Evolutionary conservation across 2,797 vertebrate species (phyloP), one percentile per base, ranked within the genome.

Genomic region (Glyptemys insculpta): DNA sequence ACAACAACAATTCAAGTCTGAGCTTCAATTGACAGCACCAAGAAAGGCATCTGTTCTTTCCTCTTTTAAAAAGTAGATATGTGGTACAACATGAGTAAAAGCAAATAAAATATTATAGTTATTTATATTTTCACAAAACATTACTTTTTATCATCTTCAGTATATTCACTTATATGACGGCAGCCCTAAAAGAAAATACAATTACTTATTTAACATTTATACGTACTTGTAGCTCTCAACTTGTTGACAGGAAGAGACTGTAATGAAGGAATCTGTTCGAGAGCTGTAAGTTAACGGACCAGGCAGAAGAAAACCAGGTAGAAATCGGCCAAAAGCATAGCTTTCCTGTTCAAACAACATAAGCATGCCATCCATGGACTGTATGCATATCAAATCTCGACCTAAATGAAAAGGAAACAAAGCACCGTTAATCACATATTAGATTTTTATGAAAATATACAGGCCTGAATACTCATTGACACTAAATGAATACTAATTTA

Each of bases 271-370:
- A 97, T 99, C 99, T 0, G 99, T 99, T 65, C 99, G 99, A 85
- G 98, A 93, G 96, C 99, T 99, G 98, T 99, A 99, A 81, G 98
- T 95, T 89, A 99, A 97, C 0, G 99, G 99, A 49, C 99, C 99
- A 0, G 99, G 99, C 87, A 99, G 98, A 95, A 99, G 98, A 97
- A 99, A 99, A 15, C 99, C 99, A 0, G 99, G 99, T n/a, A 99
- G 98, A 96, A 99, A 99, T 31, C 99, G 97, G 31, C 99, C 99
- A 87, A 99, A 99, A 50, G 99, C 98, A 15, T 99, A 99, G 95
- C 99, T 99, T 98, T 99, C 99, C 98, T 99, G 99, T 96, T 99
- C 99, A 94, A 99, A 99, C 94, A 99, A 98, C 99, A 99, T 99
- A 87, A 99, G 98, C 99, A 99, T 99, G 79, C 99, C 99, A 85